phyloP scores from a whole-genome alignment of 2,888 invertebrate genomes.

The Corythucha ciliata region DNA sequence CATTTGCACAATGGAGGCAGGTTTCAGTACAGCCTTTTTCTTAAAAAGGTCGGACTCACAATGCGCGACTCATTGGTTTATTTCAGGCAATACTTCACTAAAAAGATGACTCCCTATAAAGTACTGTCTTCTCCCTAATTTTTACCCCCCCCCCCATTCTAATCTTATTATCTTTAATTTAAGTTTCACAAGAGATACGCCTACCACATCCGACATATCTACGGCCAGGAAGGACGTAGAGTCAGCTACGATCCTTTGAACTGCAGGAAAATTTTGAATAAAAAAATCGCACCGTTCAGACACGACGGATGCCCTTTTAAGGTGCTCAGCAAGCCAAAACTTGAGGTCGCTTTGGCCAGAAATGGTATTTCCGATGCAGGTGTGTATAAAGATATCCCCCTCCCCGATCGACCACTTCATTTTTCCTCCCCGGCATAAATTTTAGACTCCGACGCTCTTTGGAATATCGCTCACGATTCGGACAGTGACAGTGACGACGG shows the following conservation, averaged over 20 bases:
- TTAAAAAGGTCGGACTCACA: conserved; percentile 27
- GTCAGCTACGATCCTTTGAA: conserved; percentile 27
- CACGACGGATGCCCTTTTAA: conserved; percentile 28
- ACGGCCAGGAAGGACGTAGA: conserved; percentile 26
- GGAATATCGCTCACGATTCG: too few relatives aligned
- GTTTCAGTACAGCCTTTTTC: conserved; percentile 26
- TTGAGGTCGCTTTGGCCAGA: conserved; percentile 6
- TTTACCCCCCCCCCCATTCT: not conserved
- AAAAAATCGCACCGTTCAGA: conserved; percentile 17
- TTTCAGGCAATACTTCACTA: conserved; percentile 27
- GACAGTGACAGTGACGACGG: too few relatives aligned
- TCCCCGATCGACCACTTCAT: too few relatives aligned
- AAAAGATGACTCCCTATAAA: conserved; percentile 19
- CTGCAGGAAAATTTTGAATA: conserved; percentile 24
- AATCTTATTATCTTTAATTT: not conserved
- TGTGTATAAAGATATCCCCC: not conserved
- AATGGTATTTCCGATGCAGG: conserved; percentile 2
- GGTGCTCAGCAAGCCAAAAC: conserved; percentile 16
- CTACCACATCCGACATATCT: conserved; percentile 25
- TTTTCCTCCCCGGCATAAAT: too few relatives aligned
- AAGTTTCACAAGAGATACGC: conserved; percentile 25
- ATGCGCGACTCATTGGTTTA: conserved; percentile 21
- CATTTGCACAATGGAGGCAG: conserved; percentile 27
- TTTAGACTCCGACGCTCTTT: too few relatives aligned
- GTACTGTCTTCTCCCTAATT: not conserved